phyloP scores from a whole-genome alignment of 2,888 invertebrate genomes.

The Rhagophthalmus giganteus region DNA sequence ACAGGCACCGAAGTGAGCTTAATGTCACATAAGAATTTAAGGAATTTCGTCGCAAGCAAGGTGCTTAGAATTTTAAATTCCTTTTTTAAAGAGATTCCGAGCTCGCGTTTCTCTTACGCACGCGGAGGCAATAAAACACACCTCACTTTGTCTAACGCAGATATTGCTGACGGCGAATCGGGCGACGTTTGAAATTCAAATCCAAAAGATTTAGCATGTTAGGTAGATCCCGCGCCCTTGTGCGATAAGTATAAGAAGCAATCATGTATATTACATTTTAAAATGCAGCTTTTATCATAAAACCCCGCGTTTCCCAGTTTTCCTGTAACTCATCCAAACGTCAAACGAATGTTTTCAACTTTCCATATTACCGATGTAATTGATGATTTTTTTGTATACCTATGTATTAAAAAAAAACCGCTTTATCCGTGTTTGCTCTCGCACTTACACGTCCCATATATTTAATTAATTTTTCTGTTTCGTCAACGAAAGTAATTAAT shows the following conservation, averaged over 20 bases:
- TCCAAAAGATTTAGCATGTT: slow-evolving; percentile 39
- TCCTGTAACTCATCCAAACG: slow-evolving; percentile 7
- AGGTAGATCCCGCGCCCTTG: slow-evolving; percentile 33
- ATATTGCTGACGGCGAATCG: slow-evolving; percentile 40
- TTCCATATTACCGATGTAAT: not conserved
- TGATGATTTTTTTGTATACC: no score
- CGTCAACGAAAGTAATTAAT: no score
- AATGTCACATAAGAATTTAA: slow-evolving; percentile 25
- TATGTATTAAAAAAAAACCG: no score
- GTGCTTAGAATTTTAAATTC: slow-evolving; percentile 38
- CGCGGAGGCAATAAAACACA: slow-evolving; percentile 38
- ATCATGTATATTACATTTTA: slow-evolving; percentile 33
- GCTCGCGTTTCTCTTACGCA: slow-evolving; percentile 31
- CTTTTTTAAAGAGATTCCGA: slow-evolving; percentile 34
- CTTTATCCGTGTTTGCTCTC: no score
- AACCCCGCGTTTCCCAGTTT: slow-evolving; percentile 16
- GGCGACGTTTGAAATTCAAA: slow-evolving; percentile 41
- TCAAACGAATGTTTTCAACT: slow-evolving; percentile 9
- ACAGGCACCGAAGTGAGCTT: slow-evolving; percentile 13
- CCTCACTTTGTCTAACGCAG: slow-evolving; percentile 39
- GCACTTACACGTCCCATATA: no score
- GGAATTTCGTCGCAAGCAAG: slow-evolving; percentile 27
- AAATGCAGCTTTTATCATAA: slow-evolving; percentile 32
- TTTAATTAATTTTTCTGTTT: no score
- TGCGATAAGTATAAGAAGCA: slow-evolving; percentile 37